Percentiles rank a stretch among this genome's conserved stretches.
These are phyloP conservation scores for Syrphus vitripennis DNA, from an alignment of 2,888 invertebrate genomes.

Conservation along the genomic window DNA sequence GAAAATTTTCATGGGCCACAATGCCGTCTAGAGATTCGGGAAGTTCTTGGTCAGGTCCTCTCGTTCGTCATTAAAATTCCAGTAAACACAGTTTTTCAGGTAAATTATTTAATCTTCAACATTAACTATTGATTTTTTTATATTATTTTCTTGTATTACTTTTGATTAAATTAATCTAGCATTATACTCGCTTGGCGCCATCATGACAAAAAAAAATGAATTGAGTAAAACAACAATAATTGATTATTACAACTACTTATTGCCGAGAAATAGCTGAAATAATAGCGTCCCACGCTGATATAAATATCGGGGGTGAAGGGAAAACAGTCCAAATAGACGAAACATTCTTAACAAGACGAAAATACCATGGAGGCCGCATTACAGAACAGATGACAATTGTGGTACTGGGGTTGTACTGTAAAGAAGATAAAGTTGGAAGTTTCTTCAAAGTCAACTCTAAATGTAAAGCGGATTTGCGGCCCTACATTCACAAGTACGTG, in stretches of 20 bases:
- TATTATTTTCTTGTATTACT: background rate
- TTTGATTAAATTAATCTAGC: no score
- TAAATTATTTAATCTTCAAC: background rate
- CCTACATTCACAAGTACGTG: background rate
- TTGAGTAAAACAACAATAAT: background rate
- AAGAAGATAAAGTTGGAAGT: background rate
- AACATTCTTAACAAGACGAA: constrained; percentile 8
- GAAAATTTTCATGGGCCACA: background rate
- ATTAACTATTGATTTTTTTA: background rate
- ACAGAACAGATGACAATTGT: background rate
- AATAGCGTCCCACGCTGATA: background rate
- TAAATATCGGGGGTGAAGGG: background rate
- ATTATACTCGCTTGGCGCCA: background rate
- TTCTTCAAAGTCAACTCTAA: background rate
- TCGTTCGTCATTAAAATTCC: background rate
- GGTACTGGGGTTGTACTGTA: background rate
- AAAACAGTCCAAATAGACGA: constrained; percentile 75
- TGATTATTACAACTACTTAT: constrained; percentile 21
- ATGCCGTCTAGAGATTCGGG: constrained; percentile 11
- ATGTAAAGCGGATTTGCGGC: background rate
- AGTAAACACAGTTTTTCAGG: background rate
- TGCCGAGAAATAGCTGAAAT: constrained; percentile 23
- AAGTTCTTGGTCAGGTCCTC: no score
- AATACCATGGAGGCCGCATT: background rate
- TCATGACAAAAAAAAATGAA: background rate